Evolutionary conservation across 1,140 invertebrate genomes (phyloP).

Genomic region (Samia ricini): DNA sequence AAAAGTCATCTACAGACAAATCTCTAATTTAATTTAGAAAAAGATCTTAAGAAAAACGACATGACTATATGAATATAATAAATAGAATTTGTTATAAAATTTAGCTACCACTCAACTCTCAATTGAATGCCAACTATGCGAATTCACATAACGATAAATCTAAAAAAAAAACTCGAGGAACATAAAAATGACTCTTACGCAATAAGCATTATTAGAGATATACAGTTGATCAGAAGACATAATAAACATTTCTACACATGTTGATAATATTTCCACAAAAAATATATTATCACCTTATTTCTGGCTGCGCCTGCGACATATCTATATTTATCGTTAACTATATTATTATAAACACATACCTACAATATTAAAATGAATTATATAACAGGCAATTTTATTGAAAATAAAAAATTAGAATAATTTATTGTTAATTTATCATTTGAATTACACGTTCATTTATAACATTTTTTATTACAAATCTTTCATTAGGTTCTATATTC

Average conservation of each 20-base stretch:
- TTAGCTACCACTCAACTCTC: background rate
- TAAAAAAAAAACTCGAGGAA: constrained; percentile 20
- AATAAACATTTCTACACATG: constrained; percentile 38
- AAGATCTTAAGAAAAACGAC: no score
- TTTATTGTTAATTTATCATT: no score
- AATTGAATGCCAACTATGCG: constrained; percentile 26
- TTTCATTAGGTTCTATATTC: no score
- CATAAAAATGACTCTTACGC: constrained; percentile 13
- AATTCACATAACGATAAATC: constrained; percentile 31
- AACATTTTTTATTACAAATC: no score
- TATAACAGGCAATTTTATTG: no score
- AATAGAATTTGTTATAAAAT: background rate
- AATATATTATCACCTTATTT: constrained; percentile 24
- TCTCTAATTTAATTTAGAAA: no score
- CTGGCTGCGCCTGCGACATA: constrained; percentile 9
- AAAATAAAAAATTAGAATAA: no score
- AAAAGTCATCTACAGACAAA: no score
- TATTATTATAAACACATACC: background rate
- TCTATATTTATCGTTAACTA: constrained; percentile 9
- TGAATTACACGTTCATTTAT: no score
- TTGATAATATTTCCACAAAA: constrained; percentile 29
- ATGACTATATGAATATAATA: background rate
- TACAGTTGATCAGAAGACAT: constrained; percentile 23
- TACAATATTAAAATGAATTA: no score
- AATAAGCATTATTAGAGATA: constrained; percentile 28